Base-by-base conservation (phyloP, 2,797 vertebrate genomes). In the Eurystomus glaucurus region DNA sequence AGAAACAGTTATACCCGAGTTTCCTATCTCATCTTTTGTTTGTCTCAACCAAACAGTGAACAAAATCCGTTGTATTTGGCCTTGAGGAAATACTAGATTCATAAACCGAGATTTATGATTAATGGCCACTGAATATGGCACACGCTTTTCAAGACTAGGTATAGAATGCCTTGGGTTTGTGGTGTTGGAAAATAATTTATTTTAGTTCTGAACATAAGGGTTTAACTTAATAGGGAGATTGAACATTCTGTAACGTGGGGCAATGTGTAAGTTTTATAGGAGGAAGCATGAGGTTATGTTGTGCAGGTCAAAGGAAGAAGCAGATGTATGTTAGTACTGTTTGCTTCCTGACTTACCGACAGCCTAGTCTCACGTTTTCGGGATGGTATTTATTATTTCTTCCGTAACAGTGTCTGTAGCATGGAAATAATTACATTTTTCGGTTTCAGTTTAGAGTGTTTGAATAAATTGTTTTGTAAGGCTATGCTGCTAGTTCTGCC, bases 1-100 rank as follows among this genome's bases (percentile, higher is more conserved):
- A 19, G 16, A 69, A 74, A 46, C 1, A 0, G 10, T 51, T 90
- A n/a, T 6, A 70, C 9, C 28, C 0, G 1, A 29, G 22, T 85
- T 95, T 31, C 18, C n/a, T n/a, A 1, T 43, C 35, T 87, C 25
- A 25, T 68, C n/a, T 77, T 90, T 52, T 70, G 15, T 80, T 91
- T 64, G 37, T 2, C 50, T 68, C 7, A 74, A 25, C 15, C 33
- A 37, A 80, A 37, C 14, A 60, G 4, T 70, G 33, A 61, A 17
- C 10, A 55, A 66, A 79, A 85, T 62, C 3, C 35, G 11, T 58
- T 70, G 11, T 29, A 10, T 83, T 83, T 95, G 37, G 9, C 51
- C 20, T 23, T 62, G n/a, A 76, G 51, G 58, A 93, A 82, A n/a
- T 62, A 21, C 6, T 48, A 5, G 39, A 48, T 65, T 37, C 5